These are phyloP conservation scores for Notodonta dromedarius DNA, from an alignment of 2,888 invertebrate species.

Conservation along the genomic window DNA sequence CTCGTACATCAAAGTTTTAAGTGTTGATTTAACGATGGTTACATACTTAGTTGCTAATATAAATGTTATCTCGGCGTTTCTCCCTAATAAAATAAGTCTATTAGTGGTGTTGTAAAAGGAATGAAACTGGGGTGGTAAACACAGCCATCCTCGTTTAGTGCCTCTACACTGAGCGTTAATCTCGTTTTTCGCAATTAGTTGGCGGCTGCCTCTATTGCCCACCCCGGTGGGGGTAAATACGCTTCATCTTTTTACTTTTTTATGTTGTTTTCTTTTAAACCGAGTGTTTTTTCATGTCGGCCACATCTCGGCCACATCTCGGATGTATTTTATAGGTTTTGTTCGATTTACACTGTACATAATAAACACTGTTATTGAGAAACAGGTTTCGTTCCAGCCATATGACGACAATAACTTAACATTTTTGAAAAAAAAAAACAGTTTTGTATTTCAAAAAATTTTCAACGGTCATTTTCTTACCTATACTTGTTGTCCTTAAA, in stretches of 20 bases:
- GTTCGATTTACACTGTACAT: conserved; percentile 36
- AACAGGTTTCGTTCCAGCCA: conserved; percentile 34
- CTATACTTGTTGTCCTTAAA: too few relatives aligned
- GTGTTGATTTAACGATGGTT: conserved; percentile 68
- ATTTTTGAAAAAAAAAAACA: neutral
- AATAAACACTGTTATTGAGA: conserved; percentile 34
- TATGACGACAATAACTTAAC: conserved; percentile 9
- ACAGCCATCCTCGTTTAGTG: conserved; percentile 71
- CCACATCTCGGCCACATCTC: conserved; percentile 44
- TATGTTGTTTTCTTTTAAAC: conserved; percentile 59
- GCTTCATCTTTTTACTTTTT: conserved; percentile 56
- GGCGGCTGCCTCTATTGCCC: conserved; percentile 68
- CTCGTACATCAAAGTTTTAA: conserved; percentile 31
- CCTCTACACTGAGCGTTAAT: conserved; percentile 75
- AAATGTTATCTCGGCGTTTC: conserved; percentile 66
- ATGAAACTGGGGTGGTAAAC: conserved; percentile 67
- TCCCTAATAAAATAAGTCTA: conserved; percentile 73
- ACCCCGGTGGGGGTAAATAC: conserved; percentile 63
- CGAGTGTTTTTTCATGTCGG: conserved; percentile 53
- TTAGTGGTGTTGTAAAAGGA: conserved; percentile 73
- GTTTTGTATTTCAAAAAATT: neutral
- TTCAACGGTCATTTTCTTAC: neutral
- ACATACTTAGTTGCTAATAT: conserved; percentile 61
- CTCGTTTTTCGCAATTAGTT: conserved; percentile 80
- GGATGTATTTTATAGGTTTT: conserved; percentile 46